phyloP scores from a whole-genome alignment of 2,797 vertebrate species.

The Lacerta viridis region DNA sequence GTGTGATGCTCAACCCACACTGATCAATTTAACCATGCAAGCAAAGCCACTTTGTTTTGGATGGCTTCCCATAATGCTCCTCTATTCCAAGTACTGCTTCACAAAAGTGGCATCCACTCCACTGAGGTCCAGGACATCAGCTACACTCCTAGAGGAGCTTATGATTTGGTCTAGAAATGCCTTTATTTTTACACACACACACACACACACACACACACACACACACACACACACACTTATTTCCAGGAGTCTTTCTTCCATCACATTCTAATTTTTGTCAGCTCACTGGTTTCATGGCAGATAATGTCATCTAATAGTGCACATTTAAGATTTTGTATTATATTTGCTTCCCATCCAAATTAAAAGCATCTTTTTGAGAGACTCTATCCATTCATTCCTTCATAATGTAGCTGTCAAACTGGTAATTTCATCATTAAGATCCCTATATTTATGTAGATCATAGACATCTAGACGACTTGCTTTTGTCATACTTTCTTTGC shows the following conservation, averaged over 20 bases:
- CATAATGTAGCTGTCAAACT: conserved; percentile 24
- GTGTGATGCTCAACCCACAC: background rate
- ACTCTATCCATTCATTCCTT: conserved; percentile 21
- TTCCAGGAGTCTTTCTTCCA: conserved; percentile 15
- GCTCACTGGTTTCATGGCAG: conserved; percentile 26
- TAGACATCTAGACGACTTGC: conserved; percentile 14
- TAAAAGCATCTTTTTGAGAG: conserved; percentile 33
- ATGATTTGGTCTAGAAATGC: background rate
- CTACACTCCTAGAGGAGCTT: background rate
- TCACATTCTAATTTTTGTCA: background rate
- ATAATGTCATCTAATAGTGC: conserved; percentile 13
- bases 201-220: too few relatives aligned
- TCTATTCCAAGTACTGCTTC: background rate
- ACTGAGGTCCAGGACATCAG: background rate
- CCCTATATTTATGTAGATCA: conserved; percentile 28
- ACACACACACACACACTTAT: too few relatives aligned
- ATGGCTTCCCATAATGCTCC: background rate
- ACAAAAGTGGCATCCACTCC: background rate
- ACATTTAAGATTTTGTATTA: background rate
- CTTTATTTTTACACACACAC: background rate
- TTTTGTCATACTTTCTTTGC: conserved; percentile 36
- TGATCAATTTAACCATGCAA: background rate
- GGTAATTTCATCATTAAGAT: conserved; percentile 46
- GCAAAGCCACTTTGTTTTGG: background rate
- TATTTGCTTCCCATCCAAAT: background rate